Base-by-base conservation (phyloP, 1,140 invertebrate species). In the Lasaia peninsularis region DNA sequence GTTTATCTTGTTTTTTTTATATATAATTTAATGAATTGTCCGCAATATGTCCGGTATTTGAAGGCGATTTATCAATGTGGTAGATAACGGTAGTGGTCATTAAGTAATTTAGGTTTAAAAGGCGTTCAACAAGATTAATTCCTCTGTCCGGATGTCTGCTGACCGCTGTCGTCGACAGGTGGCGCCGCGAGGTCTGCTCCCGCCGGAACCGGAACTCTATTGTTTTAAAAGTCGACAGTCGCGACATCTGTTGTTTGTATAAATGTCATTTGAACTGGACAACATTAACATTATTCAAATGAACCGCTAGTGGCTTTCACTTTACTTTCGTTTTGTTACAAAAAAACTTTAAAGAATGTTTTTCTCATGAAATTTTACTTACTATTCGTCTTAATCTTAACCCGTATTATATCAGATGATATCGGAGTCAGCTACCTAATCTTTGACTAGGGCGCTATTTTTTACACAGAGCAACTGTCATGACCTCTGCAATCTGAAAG, bases 141-240 rank as follows among this genome's bases (percentile, higher is more conserved):
- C 20, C 18, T 31, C 28, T 32, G 12, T 14, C 24, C 5, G 50
- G 33, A 18, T 12, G 33, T 20, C 9, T 21, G 10, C 48, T 21
- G 32, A 14, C 10, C 28, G 31, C 20, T 31, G 33, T 37, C 32
- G 58, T 18, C 14, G 58, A 48, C 58, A 55, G 52, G 52, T 53
- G 67, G 67, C 67, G 64, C 63, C 65, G 64, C 54, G 54, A 52
- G 67, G 70, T 72, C 69, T 69, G 66, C 59, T 49, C 54, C 51
- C 61, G 59, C 65, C 65, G 70, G 70, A 71, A 73, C 65, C 64
- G 70, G 64, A 73, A 73, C 68, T 62, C 65, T 67, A 73, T 69
- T 73, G 70, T 73, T 71, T 75, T 66, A 59, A 64, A 65, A 65
- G 52, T 52, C 57, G 37, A 52, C 51, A 52, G 44, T 28, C 52